These are phyloP conservation scores for Oryzias woworae DNA, from an alignment of 2,113 vertebrate genomes.

Conservation along the genomic window DNA sequence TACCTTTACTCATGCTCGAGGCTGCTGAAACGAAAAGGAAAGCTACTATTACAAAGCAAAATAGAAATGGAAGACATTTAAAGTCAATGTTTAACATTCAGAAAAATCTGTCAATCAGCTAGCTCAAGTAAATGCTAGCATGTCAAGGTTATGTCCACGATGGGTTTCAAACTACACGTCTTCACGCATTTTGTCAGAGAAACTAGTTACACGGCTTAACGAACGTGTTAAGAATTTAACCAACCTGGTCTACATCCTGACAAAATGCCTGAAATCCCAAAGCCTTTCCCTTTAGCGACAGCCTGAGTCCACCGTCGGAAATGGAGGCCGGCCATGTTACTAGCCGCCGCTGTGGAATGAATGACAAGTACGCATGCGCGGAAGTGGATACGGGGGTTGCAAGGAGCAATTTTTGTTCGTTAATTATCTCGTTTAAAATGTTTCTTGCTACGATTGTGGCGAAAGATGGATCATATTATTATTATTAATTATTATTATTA, in stretches of 20 bases:
- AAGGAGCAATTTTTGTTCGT: background rate
- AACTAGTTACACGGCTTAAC: background rate
- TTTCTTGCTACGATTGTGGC: background rate
- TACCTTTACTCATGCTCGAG: slow-evolving; percentile 73
- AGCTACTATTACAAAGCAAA: background rate
- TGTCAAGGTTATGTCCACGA: slow-evolving; percentile 68
- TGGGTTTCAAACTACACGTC: background rate
- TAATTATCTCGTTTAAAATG: no score
- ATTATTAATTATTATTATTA: no score
- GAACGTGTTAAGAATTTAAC: slow-evolving; percentile 2
- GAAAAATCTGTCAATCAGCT: slow-evolving; percentile 1
- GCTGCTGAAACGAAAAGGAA: slow-evolving; percentile 72
- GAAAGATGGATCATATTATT: background rate
- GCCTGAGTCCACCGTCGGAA: slow-evolving; percentile 65
- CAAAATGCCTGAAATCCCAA: slow-evolving; percentile 43
- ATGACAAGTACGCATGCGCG: slow-evolving; percentile 60
- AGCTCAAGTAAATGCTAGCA: slow-evolving; percentile 50
- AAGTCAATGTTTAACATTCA: background rate
- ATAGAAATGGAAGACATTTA: background rate
- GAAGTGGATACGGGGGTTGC: slow-evolving; percentile 1
- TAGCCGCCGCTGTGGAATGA: slow-evolving; percentile 20
- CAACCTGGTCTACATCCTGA: slow-evolving; percentile 76
- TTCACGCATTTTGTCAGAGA: background rate
- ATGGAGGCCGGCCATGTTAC: slow-evolving; percentile 81
- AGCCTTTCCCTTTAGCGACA: slow-evolving; percentile 42